phyloP scores from a whole-genome alignment of 2,797 vertebrate genomes.

The Falco rusticolus region DNA sequence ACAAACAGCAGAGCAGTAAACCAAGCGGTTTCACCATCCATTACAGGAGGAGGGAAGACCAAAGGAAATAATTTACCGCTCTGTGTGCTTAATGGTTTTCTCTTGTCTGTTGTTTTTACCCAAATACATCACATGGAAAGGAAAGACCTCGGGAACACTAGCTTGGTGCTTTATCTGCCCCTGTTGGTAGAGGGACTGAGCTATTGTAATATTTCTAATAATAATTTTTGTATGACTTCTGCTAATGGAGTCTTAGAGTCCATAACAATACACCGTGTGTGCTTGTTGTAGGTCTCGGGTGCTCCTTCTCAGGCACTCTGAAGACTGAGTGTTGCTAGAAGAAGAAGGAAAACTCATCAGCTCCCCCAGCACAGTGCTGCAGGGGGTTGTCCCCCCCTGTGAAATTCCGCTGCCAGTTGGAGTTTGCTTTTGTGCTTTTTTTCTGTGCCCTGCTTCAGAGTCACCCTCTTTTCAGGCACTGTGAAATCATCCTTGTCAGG shows the following conservation, averaged over 20 bases:
- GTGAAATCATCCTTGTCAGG: neutral
- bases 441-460: neutral
- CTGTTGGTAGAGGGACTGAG: neutral
- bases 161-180: neutral
- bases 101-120: rapidly evolving
- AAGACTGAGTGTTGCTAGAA: neutral
- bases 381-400: rapidly evolving
- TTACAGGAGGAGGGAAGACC: neutral
- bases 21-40: too few relatives aligned
- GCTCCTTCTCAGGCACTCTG: neutral
- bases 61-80: neutral
- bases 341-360: neutral
- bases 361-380: neutral
- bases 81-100: neutral
- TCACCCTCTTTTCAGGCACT: neutral
- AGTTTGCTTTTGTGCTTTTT: neutral
- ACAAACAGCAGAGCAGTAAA: neutral
- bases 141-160: neutral
- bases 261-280: neutral
- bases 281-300: rapidly evolving
- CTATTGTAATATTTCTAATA: neutral
- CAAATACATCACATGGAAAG: neutral
- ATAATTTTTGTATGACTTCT: neutral
- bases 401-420: neutral
- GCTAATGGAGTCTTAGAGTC: neutral